Base-by-base conservation (phyloP, 2,113 vertebrate species). In the Osmerus eperlanus region DNA sequence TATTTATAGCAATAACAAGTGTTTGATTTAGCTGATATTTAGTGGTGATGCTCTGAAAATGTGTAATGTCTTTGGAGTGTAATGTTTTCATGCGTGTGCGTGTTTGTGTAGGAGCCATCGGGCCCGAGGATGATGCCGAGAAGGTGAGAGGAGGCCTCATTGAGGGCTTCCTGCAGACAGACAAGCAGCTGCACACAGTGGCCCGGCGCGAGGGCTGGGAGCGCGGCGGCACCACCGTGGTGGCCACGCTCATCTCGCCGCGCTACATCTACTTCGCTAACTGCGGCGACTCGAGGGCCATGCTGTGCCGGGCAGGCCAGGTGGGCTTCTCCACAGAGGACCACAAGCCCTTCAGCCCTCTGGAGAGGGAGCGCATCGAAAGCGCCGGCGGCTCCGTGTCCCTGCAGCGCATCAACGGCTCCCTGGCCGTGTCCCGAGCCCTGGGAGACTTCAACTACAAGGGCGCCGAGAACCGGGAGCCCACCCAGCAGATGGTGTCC, bases 401-500 rank as follows among this genome's bases (percentile, higher is more conserved):
- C 68, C 66, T 92, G 78, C 90, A 94, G 67, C 84, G 93, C 3
- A 88, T 95, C 78, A 92, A 94, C 7, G 92, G 94, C 67, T 95
- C 94, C 2, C 77, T 94, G 86, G 94, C 94, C 0, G 92, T 94
- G 51, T 96, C 93, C 4, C 89, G 92, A 0, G 93, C 92, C 0
- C 84, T 95, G 72, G 93, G 94, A 0, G 93, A 94, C 83, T 95
- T 94, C 77, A 85, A 88, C 83, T 94, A 92, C 87, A 94, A 95
- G 88, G 90, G 88, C 5, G 92, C 86, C 0, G 90, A 91, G 53
- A 92, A 92, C 88, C 78, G 91, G 36, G 65, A 84, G 0, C 87
- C 90, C 7, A 86, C 86, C 47, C 83, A 92, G 75, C 94, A 94
- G 80, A 93, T 94, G 81, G 91, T 95, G 29, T 94, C 94, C 0